Percentiles rank a stretch among this genome's conserved stretches.
phyloP scores from a whole-genome alignment of 1,140 invertebrate species.

The Leptonema lineaticorne region DNA sequence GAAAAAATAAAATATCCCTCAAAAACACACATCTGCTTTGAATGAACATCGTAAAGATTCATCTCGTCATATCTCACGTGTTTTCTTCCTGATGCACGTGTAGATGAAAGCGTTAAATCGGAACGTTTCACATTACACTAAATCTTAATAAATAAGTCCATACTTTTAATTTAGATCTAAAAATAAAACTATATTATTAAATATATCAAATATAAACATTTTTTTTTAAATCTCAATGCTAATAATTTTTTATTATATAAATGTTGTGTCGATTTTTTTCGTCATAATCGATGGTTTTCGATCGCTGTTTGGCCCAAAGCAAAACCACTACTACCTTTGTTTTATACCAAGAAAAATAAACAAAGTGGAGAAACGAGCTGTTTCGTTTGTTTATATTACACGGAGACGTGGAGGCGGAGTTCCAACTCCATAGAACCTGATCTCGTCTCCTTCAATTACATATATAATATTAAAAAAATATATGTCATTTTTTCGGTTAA shows the following conservation, averaged over 20 bases:
- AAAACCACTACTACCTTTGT: constrained; percentile 16
- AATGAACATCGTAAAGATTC: background rate
- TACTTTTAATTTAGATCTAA: background rate
- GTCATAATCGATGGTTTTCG: background rate
- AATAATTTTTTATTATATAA: background rate
- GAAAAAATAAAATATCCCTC: background rate
- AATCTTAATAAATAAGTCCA: background rate
- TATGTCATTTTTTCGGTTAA: background rate
- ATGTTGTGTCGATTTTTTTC: background rate
- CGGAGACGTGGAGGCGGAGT: constrained; percentile 8
- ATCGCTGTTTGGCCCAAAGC: background rate
- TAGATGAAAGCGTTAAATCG: background rate
- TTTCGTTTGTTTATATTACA: constrained; percentile 22
- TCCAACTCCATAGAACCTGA: constrained; percentile 11
- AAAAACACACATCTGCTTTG: background rate
- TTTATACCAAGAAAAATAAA: constrained; percentile 30
- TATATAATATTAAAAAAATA: background rate
- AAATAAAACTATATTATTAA: background rate
- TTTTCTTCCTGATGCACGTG: background rate
- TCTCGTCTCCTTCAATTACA: background rate
- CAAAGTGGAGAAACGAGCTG: constrained; percentile 15
- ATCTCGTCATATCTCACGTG: too few relatives aligned
- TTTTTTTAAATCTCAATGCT: background rate
- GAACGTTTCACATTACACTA: too few relatives aligned
- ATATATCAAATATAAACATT: background rate